Evolutionary conservation across 64 coral and sea anemone genomes (phyloP).

Genomic region (Pocillopora damicornis): DNA sequence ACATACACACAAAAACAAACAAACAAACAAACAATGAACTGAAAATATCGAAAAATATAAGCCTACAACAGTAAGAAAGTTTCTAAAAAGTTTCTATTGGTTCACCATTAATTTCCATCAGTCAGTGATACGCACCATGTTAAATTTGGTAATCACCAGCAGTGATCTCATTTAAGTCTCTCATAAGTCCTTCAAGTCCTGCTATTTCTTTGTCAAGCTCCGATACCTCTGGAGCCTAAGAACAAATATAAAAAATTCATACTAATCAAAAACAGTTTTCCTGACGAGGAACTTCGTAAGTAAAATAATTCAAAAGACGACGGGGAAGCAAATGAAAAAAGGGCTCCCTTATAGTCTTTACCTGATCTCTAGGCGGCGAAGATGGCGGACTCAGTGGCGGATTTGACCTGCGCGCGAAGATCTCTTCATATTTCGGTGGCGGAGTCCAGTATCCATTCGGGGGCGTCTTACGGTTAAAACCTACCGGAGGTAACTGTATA

Average conservation of each 20-base stretch:
- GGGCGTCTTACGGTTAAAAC: conserved; percentile 16
- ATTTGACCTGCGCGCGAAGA: conserved; percentile 26
- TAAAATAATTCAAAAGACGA: not conserved
- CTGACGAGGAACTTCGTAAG: not conserved
- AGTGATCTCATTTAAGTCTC: conserved; percentile 67
- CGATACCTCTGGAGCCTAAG: conserved; percentile 35
- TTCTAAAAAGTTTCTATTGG: too few relatives aligned
- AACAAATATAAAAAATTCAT: not conserved
- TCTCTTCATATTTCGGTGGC: conserved; percentile 42
- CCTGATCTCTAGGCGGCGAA: conserved; percentile 3
- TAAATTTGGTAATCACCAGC: conserved; percentile 43
- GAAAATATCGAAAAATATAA: too few relatives aligned
- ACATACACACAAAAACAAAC: not conserved
- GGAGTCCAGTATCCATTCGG: conserved; percentile 42
- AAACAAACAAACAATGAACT: too few relatives aligned
- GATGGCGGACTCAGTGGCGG: conserved; percentile 11
- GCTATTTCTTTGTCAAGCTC: conserved; percentile 65
- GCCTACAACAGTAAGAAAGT: too few relatives aligned
- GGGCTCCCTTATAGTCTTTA: not conserved
- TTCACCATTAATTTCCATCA: too few relatives aligned
- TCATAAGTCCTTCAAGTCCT: conserved; percentile 64
- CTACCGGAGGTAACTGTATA: conserved; percentile 46
- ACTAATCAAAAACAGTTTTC: not conserved
- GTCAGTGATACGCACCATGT: not conserved
- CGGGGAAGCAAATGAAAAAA: not conserved